Base-by-base conservation (phyloP, 2,113 vertebrate species). In the Gymnorhina tibicen region DNA sequence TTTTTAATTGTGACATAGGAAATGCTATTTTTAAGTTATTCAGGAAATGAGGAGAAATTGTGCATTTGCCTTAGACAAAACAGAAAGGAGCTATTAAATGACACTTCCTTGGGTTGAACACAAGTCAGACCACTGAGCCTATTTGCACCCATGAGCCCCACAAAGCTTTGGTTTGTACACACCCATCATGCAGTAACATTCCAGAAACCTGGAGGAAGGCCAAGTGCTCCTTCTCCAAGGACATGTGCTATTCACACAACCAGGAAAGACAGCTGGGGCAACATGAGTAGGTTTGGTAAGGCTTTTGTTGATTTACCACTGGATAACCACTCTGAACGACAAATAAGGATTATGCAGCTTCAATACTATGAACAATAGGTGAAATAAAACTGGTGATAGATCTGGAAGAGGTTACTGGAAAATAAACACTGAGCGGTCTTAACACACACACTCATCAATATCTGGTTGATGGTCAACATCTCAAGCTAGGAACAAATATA, bases 1-100 rank as follows among this genome's bases (percentile, higher is more conserved):
- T 88, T 70, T 91, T 68, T 11, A 83, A 60, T 60, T 76, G 62
- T 63, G 62, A 42, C 52, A 63, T 35, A 85, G 85, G 62, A 90
- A 87, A 52, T 32, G 44, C 35, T 92, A 58, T 55, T 67, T 95
- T 82, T 16, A 82, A 63, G 35, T 78, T 82, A 39, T 30, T 64
- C 62, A n/a, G 22, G 35, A 85, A 92, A 82, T 17, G 42, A 55
- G 35, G 12, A 75, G 24, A 89, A 73, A 33, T 2, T 15, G 30
- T 44, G 35, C 19, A 28, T 68, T 76, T 55, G 18, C 60, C 52
- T 68, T 22, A 88, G 47, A 64, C 1, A 7, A 72, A 82, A 52
- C 42, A 46, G 79, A 81, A 85, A 59, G 14, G 50, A 35, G 30
- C 21, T 27, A 35, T 12, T 67, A 17, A 75, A 35, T 33, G 83